Conservation (phyloP, 2,888 invertebrate genomes). For the Taenaris catops region DNA sequence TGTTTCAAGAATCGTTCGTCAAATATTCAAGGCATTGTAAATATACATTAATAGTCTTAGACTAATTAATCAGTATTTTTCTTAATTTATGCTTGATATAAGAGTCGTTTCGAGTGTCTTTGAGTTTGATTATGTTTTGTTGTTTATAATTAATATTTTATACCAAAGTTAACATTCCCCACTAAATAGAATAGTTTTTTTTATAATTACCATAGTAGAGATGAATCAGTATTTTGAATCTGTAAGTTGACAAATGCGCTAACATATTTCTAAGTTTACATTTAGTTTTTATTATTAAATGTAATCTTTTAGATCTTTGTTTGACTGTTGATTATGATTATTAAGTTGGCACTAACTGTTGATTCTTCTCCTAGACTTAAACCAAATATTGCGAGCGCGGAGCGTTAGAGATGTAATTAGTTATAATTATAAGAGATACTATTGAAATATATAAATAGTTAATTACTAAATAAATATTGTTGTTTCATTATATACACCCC, state of each 20-base stretch:
- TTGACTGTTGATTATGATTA: constrained; percentile 61
- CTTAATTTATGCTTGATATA: constrained; percentile 74
- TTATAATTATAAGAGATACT: constrained; percentile 73
- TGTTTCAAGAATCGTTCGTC: constrained; percentile 27
- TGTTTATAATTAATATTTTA: constrained; percentile 79
- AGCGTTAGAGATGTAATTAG: constrained; percentile 68
- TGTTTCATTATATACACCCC: constrained; percentile 31
- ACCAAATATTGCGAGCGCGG: constrained; percentile 76
- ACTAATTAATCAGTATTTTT: constrained; percentile 74
- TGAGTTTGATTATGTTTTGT: constrained; percentile 73
- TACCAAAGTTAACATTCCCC: constrained; percentile 89
- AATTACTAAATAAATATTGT: constrained; percentile 44
- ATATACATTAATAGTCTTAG: constrained; percentile 62
- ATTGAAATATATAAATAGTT: constrained; percentile 79
- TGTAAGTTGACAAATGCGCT: constrained; percentile 48
- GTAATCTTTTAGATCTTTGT: constrained; percentile 64
- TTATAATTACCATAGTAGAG: constrained; percentile 36
- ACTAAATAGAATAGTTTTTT: constrained; percentile 73
- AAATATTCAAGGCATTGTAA: constrained; percentile 52
- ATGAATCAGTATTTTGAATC: constrained; percentile 48
- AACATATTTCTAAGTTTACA: constrained; percentile 63
- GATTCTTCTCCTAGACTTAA: constrained; percentile 73
- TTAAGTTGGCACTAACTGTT: constrained; percentile 56
- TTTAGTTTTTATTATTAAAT: constrained; percentile 54
- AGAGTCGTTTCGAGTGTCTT: constrained; percentile 68